These are phyloP conservation scores for Lasioglossum zephyrum DNA, from an alignment of 2,888 invertebrate species.

Conservation along the genomic window DNA sequence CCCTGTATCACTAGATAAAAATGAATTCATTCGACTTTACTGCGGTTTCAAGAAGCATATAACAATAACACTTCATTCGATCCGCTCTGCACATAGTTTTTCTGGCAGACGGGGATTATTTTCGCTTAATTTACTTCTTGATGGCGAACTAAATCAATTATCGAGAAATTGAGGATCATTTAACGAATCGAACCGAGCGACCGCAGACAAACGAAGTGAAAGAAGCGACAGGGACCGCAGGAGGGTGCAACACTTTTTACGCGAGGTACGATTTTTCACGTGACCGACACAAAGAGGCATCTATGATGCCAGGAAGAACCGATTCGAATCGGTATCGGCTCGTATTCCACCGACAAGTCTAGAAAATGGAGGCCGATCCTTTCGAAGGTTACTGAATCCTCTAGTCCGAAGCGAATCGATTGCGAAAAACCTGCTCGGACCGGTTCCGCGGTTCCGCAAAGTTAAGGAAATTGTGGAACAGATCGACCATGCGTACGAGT, in stretches of 20 bases:
- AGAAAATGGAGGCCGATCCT: slow-evolving; percentile 68
- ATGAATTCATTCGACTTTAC: not conserved
- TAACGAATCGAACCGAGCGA: not conserved
- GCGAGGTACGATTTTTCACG: not conserved
- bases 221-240: not conserved
- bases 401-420: slow-evolving; percentile 73
- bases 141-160: not conserved
- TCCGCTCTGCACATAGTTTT: not conserved
- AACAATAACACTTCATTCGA: not conserved
- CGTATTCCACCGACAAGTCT: slow-evolving; percentile 35
- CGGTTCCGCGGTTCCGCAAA: slow-evolving; percentile 73
- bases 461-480: slow-evolving; percentile 74
- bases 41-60: not conserved
- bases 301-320: slow-evolving; percentile 41
- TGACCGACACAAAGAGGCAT: not conserved
- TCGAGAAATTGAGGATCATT: not conserved
- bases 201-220: not conserved
- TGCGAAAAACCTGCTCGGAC: slow-evolving; percentile 67
- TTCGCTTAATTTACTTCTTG: not conserved
- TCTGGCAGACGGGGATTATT: not conserved
- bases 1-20: not conserved
- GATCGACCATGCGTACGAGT: slow-evolving; percentile 64
- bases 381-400: slow-evolving; percentile 65
- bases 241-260: not conserved
- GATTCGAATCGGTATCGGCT: slow-evolving; percentile 71